These are phyloP conservation scores for Phalera bucephala DNA, from an alignment of 2,888 invertebrate genomes.

Conservation along the genomic window DNA sequence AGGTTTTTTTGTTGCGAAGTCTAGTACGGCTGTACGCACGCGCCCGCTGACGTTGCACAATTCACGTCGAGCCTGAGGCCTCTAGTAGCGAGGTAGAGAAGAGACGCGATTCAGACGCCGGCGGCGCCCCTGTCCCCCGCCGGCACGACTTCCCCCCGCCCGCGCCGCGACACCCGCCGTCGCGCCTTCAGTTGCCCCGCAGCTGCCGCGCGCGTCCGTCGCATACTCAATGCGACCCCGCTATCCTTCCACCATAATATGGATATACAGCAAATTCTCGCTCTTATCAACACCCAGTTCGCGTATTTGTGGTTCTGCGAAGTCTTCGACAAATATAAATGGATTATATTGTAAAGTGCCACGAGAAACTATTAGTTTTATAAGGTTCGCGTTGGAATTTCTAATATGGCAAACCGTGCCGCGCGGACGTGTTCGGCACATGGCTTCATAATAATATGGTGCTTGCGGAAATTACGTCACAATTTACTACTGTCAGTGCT, in stretches of 20 bases:
- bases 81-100: constrained; percentile 52
- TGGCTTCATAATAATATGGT: constrained; percentile 74
- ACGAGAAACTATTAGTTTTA: constrained; percentile 55
- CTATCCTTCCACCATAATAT: constrained; percentile 70
- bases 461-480: constrained; percentile 67
- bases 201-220: constrained; percentile 79
- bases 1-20: constrained; percentile 46
- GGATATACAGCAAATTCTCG: constrained; percentile 79
- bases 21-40: constrained; percentile 56
- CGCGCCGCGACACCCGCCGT: constrained; percentile 36
- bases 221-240: constrained; percentile 75
- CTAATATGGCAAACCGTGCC: constrained; percentile 68
- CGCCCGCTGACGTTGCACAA: constrained; percentile 75
- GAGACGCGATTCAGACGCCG: constrained; percentile 69
- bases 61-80: constrained; percentile 48
- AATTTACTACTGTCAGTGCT: constrained; percentile 46
- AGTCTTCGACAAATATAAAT: constrained; percentile 78
- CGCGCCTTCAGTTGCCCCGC: constrained; percentile 71
- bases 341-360: constrained; percentile 82
- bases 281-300: constrained; percentile 75
- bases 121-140: constrained; percentile 35
- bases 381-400: constrained; percentile 81
- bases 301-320: constrained; percentile 79
- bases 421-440: constrained; percentile 80
- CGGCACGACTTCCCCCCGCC: constrained; percentile 29